A percentile compares a stretch with the other conserved stretches of the same genome.
Evolutionary conservation across 2,888 invertebrate genomes (phyloP).

Genomic region (Neoscelio sp.): DNA sequence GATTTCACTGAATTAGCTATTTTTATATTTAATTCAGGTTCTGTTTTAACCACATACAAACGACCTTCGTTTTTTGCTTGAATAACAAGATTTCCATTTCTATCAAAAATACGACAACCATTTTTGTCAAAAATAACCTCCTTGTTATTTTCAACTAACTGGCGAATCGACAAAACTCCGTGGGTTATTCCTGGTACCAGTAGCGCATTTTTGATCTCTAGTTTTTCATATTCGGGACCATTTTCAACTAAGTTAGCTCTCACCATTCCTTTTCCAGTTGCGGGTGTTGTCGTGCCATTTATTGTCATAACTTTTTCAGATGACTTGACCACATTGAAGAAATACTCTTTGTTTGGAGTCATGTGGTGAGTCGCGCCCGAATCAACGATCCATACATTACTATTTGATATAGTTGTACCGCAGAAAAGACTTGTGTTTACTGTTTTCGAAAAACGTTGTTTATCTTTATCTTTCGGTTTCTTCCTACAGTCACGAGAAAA

Average conservation of each 20-base stretch:
- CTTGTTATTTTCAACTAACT: slow-evolving; percentile 74
- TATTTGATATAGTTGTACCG: not conserved
- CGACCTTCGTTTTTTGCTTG: too few species aligned
- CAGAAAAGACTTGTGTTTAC: not conserved
- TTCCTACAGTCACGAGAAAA: slow-evolving; percentile 6
- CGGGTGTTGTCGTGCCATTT: slow-evolving; percentile 4
- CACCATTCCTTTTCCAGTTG: slow-evolving; percentile 60
- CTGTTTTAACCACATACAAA: not conserved
- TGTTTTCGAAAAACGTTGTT: not conserved
- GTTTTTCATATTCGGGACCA: not conserved
- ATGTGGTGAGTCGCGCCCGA: slow-evolving; percentile 35
- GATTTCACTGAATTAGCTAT: too few species aligned
- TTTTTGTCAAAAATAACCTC: slow-evolving; percentile 22
- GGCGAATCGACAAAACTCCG: slow-evolving; percentile 79
- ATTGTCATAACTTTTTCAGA: slow-evolving; percentile 7
- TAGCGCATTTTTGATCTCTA: slow-evolving; percentile 19
- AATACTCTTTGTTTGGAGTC: slow-evolving; percentile 34
- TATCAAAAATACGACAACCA: slow-evolving; percentile 22
- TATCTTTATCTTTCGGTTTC: slow-evolving; percentile 1
- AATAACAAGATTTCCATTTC: slow-evolving; percentile 2
- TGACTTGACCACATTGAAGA: slow-evolving; percentile 1
- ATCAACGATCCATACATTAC: slow-evolving; percentile 13
- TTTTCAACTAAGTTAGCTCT: slow-evolving; percentile 50
- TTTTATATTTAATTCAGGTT: too few species aligned
- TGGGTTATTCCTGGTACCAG: slow-evolving; percentile 57